Percentiles rank a stretch among this genome's conserved stretches.
These are phyloP conservation scores for Mobula hypostoma DNA, from an alignment of 2,113 vertebrate genomes.

Conservation along the genomic window DNA sequence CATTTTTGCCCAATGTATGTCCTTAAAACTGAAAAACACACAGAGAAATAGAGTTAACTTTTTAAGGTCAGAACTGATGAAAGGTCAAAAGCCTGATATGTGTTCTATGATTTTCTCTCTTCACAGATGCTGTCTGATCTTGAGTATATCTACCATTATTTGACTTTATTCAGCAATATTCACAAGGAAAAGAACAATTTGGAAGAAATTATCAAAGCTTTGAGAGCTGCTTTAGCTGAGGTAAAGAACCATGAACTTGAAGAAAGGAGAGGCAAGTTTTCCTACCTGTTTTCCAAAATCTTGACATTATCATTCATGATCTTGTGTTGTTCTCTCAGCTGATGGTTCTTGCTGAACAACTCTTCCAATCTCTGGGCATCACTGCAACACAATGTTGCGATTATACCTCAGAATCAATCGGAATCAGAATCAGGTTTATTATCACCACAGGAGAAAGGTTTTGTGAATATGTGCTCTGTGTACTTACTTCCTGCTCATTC, in stretches of 20 bases:
- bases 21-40: neutral
- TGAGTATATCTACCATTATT: too few species aligned
- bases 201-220: neutral
- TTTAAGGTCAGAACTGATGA: too few species aligned
- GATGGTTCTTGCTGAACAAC: conserved; percentile 83
- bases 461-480: neutral
- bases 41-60: too few species aligned
- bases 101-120: too few species aligned
- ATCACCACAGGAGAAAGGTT: neutral
- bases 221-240: neutral
- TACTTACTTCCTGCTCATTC: too few species aligned
- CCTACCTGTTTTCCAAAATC: conserved; percentile 84
- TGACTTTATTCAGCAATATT: neutral
- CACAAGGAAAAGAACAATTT: neutral
- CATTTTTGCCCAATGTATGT: neutral
- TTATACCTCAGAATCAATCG: neutral
- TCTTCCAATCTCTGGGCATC: conserved; percentile 85
- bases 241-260: neutral
- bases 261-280: neutral
- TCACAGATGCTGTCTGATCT: too few species aligned
- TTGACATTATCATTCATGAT: conserved; percentile 83
- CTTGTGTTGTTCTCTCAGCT: conserved; percentile 83
- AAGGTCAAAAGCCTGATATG: too few species aligned
- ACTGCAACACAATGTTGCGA: conserved; percentile 49
- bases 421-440: too few species aligned